These are phyloP conservation scores for Danio jaintianensis DNA, from an alignment of 2,797 vertebrate genomes.

Conservation along the genomic window DNA sequence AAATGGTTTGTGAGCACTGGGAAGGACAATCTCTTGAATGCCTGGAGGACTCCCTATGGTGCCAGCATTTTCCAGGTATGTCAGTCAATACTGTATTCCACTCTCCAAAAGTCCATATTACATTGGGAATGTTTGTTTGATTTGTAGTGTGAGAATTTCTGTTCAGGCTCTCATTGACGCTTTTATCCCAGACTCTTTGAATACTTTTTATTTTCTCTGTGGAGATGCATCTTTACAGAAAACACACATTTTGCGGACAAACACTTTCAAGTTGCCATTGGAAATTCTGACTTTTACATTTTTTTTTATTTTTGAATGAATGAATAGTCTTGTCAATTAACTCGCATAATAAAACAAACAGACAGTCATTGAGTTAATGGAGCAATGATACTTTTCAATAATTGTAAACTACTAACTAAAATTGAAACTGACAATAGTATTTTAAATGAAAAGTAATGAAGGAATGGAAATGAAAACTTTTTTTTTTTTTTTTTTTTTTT, in stretches of 20 bases:
- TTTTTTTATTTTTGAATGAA: background rate
- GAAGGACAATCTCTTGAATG: slow-evolving; percentile 86
- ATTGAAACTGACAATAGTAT: background rate
- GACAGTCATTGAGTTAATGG: background rate
- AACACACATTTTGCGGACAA: background rate
- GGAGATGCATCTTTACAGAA: background rate
- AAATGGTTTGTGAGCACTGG: slow-evolving; percentile 90
- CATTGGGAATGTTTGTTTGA: background rate
- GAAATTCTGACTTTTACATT: too few relatives aligned
- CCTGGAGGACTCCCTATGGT: slow-evolving; percentile 87
- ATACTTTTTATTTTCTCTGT: background rate
- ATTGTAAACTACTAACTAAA: background rate
- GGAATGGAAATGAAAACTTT: too few relatives aligned
- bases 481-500: too few relatives aligned
- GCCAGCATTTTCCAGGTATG: slow-evolving; percentile 88
- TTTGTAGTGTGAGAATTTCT: slow-evolving; percentile 1
- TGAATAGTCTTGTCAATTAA: slow-evolving; percentile 21
- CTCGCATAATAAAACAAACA: background rate
- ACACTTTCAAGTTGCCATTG: background rate
- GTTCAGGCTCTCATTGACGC: slow-evolving; percentile 10
- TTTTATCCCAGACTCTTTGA: background rate
- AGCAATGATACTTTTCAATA: background rate
- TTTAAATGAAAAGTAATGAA: too few relatives aligned
- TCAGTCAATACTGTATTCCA: slow-evolving; percentile 52
- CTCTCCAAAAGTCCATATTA: slow-evolving; percentile 25